Percentiles rank a stretch among this genome's conserved stretches.
phyloP scores from a whole-genome alignment of 2,888 invertebrate genomes.

The Melinaea menophilus region DNA sequence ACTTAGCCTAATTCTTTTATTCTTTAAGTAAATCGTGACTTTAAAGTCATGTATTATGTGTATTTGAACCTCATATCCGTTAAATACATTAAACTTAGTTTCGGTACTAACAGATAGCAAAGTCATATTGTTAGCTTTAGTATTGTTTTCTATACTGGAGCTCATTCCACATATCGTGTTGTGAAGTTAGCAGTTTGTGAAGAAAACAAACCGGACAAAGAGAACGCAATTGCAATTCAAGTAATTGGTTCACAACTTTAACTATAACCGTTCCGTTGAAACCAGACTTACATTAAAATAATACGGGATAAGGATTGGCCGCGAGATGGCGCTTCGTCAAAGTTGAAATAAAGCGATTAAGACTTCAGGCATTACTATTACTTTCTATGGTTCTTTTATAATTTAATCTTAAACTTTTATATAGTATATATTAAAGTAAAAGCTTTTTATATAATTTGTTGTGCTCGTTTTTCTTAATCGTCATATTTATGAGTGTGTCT shows the following conservation, averaged over 20 bases:
- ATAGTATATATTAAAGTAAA: neutral
- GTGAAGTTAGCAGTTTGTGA: slow-evolving; percentile 18
- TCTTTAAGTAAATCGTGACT: too few relatives aligned
- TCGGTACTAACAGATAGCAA: neutral
- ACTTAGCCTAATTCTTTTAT: too few relatives aligned
- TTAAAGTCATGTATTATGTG: too few relatives aligned
- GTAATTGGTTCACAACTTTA: slow-evolving; percentile 62
- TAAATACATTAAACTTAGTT: neutral
- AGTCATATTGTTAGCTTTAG: neutral
- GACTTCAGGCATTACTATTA: slow-evolving; percentile 45
- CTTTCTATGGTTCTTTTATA: slow-evolving; percentile 37
- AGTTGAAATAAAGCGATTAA: slow-evolving; percentile 62
- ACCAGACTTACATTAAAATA: slow-evolving; percentile 62
- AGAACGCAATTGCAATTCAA: slow-evolving; percentile 50
- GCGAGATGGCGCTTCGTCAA: slow-evolving; percentile 55
- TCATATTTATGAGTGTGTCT: neutral
- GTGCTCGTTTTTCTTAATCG: neutral
- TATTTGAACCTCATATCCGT: neutral
- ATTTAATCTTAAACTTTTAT: slow-evolving; percentile 6
- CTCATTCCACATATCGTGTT: slow-evolving; percentile 9
- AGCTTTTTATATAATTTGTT: neutral
- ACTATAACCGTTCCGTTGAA: slow-evolving; percentile 54
- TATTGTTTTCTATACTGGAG: slow-evolving; percentile 13
- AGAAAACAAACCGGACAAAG: slow-evolving; percentile 45
- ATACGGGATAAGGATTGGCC: slow-evolving; percentile 62